Base-by-base conservation (phyloP, 2,888 invertebrate genomes). In the Didymodactylos carnosus region DNA sequence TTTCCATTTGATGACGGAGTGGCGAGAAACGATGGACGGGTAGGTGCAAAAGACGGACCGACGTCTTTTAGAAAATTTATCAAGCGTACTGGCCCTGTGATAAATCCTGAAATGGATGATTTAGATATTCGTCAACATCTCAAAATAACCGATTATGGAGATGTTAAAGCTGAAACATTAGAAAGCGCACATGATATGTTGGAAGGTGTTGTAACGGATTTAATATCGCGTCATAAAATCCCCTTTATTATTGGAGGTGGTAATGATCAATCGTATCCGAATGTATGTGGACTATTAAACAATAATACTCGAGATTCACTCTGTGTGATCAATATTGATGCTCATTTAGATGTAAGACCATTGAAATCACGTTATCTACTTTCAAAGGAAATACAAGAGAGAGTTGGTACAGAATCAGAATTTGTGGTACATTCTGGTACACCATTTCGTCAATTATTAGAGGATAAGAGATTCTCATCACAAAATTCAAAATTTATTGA, bases 251-350 rank as follows among this genome's bases (percentile, higher is more conserved):
- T 75, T 29, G 75, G 75, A 29, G 75, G 75, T 29, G 75, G 75
- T 10, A 75, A 75, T n/a, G 75, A 75, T 53, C 75, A 75, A 72
- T 73, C 72, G 10, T 75, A 73, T 72, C 75, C 72, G 14, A 75
- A 75, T 72, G 72, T 39, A 40, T 25, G 27, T 1, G 75, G 27
- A 23, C 39, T 75, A 39, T 43, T 72, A 25, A 29, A 53, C 14
- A 29, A 62, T 35, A 19, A 14, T 2, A n/a, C n/a, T n/a, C n/a
- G n/a, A n/a, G 35, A 62, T 35, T 62, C 62, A 35, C 16, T 62
- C n/a, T 69, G 41, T 62, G 72, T 75, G 19, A 73, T 75, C 35
- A 75, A 75, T 72, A 72, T 75, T 41, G 75, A 75, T 69, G 75
- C 75, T 29, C 75, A 75, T 75, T 62, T 75, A 23, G 75, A 75